Evolutionary conservation across 2,888 invertebrate genomes (phyloP).

Genomic region (Ornithoptera alexandrae): DNA sequence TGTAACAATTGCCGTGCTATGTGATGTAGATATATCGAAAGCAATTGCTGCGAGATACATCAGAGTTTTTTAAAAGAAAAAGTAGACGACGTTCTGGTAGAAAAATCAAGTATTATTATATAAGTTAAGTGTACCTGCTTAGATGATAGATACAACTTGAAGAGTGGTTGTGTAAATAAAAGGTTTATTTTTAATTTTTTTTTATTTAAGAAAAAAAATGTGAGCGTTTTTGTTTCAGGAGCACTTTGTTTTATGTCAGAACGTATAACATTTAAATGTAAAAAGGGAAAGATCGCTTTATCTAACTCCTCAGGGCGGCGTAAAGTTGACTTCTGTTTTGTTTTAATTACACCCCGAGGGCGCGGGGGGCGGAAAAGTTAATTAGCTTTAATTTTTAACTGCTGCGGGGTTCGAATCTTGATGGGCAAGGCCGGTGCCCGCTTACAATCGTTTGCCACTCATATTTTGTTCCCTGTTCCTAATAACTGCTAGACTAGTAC

Average conservation of each 20-base stretch:
- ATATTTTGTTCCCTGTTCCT: neutral
- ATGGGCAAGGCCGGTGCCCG: conserved; percentile 33
- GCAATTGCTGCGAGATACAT: too few relatives aligned
- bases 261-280: conserved; percentile 30
- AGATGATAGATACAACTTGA: too few relatives aligned
- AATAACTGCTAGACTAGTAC: neutral
- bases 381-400: conserved; percentile 72
- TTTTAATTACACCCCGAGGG: conserved; percentile 65
- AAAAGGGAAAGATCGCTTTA: conserved; percentile 44
- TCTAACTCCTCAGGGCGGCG: conserved; percentile 59
- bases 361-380: conserved; percentile 66
- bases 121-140: too few relatives aligned
- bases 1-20: too few relatives aligned
- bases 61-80: too few relatives aligned
- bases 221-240: neutral
- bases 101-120: too few relatives aligned
- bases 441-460: conserved; percentile 18
- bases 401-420: conserved; percentile 49
- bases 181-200: neutral
- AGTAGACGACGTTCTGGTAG: too few relatives aligned
- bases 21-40: too few relatives aligned
- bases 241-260: conserved; percentile 25
- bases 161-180: too few relatives aligned
- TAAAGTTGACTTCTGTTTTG: conserved; percentile 70
- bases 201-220: neutral